Base-by-base conservation (phyloP, 2,113 vertebrate species). In the Paradisaea rubra region DNA sequence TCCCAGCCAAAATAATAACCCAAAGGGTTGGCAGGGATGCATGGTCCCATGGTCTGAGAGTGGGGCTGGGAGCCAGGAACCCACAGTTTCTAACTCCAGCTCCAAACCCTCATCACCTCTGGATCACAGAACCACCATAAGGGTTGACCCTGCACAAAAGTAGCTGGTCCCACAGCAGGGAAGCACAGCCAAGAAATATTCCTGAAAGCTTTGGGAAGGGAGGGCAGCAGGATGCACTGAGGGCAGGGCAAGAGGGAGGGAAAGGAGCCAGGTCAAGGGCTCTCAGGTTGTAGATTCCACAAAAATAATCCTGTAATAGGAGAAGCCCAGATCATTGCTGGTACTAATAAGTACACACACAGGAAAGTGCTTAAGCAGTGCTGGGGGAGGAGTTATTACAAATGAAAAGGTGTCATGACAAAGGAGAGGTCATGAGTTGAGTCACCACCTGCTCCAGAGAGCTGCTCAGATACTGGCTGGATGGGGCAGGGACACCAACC, bases 101-200 rank as follows among this genome's bases (percentile, higher is more conserved):
- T 82, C 60, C 72, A 86, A 78, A 30, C 33, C 49, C 18, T 69
- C 49, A 6, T 35, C 13, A 2, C 19, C 53, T 50, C 49, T 1
- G 0, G 27, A 35, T 78, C 60, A 24, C 53, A 60, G 42, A 80
- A 15, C 8, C 30, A 31, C 44, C 6, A 0, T 1, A 27, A 2
- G 22, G 25, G 23, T 0, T 37, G 27, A 45, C 5, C 19, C 22
- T 64, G 47, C 23, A 31, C 30, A 27, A 45, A 72, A 86, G 2
- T 2, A 65, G 33, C 25, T 1, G 2, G 8, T 52, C 35, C 44
- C 52, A 49, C 4, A 0, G 2, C 0, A 0, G 53, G 44, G 45
- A 28, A 33, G 3, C 35, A 20, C 0, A 0, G 42, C 21, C 39
- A 44, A 39, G 86, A 76, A 86, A 41, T 23, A 60, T 23, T 72